phyloP scores from a whole-genome alignment of 2,888 invertebrate genomes.

The Villa cingulata region DNA sequence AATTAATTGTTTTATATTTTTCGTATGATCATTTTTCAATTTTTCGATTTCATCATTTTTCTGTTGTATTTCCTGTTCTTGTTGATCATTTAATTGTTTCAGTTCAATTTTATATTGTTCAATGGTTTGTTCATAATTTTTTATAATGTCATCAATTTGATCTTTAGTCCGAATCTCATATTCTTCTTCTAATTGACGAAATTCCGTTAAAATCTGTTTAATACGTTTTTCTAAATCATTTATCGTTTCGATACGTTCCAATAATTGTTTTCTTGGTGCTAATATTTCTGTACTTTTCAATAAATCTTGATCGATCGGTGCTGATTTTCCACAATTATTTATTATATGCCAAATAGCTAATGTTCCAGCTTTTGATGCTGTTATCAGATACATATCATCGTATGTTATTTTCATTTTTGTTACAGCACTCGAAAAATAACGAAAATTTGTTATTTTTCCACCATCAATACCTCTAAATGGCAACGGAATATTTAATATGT shows the following conservation, averaged over 20 bases:
- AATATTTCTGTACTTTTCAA: conserved; percentile 68
- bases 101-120: not conserved
- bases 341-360: conserved; percentile 70
- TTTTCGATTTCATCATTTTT: conserved; percentile 63
- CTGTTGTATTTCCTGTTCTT: conserved; percentile 40
- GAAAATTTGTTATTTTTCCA: conserved; percentile 29
- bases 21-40: conserved; percentile 52
- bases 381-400: conserved; percentile 64
- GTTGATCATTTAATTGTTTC: not conserved
- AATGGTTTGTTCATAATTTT: not conserved
- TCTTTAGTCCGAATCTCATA: conserved; percentile 42
- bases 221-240: conserved; percentile 47
- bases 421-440: conserved; percentile 41
- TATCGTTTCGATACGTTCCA: conserved; percentile 62
- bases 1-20: conserved; percentile 46
- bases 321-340: conserved; percentile 40
- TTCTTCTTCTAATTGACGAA: conserved; percentile 71
- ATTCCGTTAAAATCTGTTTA: conserved; percentile 75
- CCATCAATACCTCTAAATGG: conserved; percentile 34
- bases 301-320: conserved; percentile 47
- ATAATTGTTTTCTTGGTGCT: conserved; percentile 61
- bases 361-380: conserved; percentile 62
- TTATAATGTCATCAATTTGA: not conserved
- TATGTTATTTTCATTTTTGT: conserved; percentile 54
- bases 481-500: conserved; percentile 61